A percentile compares a stretch with the other conserved stretches of the same genome.
Conservation (phyloP, 2,888 invertebrate species). For the Dendrolimus pini region DNA sequence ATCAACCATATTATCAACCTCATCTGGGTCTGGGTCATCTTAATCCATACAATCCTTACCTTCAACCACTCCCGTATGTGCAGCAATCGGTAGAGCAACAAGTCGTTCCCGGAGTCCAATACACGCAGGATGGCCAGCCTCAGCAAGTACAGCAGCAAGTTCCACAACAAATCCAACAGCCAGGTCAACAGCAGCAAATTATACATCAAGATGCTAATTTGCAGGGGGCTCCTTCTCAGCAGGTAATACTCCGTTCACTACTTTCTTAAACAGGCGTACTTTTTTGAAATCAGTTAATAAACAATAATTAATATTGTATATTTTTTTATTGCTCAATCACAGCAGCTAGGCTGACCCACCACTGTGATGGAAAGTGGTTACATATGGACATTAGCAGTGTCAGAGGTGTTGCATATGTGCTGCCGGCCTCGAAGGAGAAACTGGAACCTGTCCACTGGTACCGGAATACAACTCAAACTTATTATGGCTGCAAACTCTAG, state of each 20-base stretch:
- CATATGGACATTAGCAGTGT: too few species aligned
- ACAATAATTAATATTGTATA: too few species aligned
- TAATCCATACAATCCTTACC: background rate
- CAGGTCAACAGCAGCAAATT: background rate
- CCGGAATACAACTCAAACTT: too few species aligned
- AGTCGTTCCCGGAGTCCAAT: background rate
- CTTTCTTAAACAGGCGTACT: too few species aligned
- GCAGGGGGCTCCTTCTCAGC: background rate
- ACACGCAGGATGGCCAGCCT: conserved; percentile 1
- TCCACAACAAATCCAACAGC: background rate
- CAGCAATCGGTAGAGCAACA: conserved; percentile 2
- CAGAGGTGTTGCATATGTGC: too few species aligned
- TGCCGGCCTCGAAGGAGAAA: too few species aligned
- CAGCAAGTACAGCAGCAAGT: background rate
- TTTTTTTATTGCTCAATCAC: too few species aligned
- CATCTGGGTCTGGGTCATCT: background rate
- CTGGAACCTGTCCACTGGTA: too few species aligned
- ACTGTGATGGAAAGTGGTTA: too few species aligned
- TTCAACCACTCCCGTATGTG: background rate
- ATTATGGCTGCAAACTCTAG: too few species aligned
- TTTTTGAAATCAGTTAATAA: too few species aligned
- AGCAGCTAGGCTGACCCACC: too few species aligned
- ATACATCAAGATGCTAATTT: background rate
- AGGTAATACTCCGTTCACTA: background rate
- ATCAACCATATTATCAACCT: background rate